Evolutionary conservation across 2,888 invertebrate genomes (phyloP).

Genomic region (Philhelius pedissequus): DNA sequence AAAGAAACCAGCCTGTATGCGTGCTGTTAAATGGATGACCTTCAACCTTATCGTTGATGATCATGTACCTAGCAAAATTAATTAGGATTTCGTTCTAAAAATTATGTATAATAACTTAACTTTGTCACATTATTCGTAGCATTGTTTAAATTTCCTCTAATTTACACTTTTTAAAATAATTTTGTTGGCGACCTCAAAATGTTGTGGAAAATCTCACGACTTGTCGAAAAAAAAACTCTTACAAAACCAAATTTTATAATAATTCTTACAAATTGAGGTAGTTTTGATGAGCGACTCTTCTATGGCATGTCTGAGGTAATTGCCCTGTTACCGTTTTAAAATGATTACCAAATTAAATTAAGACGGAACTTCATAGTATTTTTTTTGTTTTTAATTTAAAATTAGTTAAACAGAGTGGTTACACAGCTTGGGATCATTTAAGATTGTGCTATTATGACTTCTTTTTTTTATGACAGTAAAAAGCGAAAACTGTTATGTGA

Average conservation of each 20-base stretch:
- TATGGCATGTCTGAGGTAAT: not conserved
- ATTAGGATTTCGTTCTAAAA: not conserved
- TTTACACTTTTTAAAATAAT: not conserved
- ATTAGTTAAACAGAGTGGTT: not conserved
- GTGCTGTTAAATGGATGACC: not conserved
- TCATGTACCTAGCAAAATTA: not conserved
- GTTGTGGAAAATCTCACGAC: not conserved
- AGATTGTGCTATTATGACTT: not conserved
- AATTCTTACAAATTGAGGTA: slow-evolving; percentile 3
- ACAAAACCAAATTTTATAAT: not conserved
- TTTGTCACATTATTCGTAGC: not conserved
- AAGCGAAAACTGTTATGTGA: not conserved
- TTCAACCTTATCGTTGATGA: not conserved
- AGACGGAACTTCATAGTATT: not conserved
- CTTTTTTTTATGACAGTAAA: not conserved
- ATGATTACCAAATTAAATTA: not conserved
- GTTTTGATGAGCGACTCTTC: not conserved
- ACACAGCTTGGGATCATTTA: not conserved
- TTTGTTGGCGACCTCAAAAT: not conserved
- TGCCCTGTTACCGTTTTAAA: not conserved
- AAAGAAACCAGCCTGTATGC: not conserved
- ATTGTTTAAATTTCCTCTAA: not conserved
- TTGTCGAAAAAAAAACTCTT: not conserved
- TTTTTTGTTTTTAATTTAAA: not conserved
- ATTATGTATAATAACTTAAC: not conserved